Percentiles rank a stretch among this genome's conserved stretches.
Evolutionary conservation across 2,888 invertebrate genomes (phyloP).

Genomic region (Plemyria rubiginata): DNA sequence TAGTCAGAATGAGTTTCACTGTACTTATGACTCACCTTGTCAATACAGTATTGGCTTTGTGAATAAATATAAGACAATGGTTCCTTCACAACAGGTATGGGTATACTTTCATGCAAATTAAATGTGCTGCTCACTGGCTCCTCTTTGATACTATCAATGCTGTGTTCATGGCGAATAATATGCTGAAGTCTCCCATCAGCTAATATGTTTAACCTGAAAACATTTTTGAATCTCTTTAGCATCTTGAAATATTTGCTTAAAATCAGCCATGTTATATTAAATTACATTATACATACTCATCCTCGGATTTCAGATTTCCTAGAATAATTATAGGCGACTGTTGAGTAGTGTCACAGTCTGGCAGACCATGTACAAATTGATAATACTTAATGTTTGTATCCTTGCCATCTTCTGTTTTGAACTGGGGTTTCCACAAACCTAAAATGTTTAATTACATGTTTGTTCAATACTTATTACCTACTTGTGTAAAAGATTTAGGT

Average conservation of each 20-base stretch:
- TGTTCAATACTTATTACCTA: neutral
- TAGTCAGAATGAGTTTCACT: neutral
- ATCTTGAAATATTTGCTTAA: neutral
- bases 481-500: too few species aligned
- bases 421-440: constrained; percentile 86
- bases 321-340: constrained; percentile 88
- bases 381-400: constrained; percentile 81
- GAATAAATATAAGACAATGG: constrained; percentile 88
- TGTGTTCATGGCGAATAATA: constrained; percentile 85
- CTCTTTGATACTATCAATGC: constrained; percentile 74
- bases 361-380: constrained; percentile 86
- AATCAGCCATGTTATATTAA: neutral
- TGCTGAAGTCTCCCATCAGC: constrained; percentile 90
- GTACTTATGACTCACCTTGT: constrained; percentile 84
- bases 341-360: constrained; percentile 89
- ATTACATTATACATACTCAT: constrained; percentile 71
- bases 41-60: constrained; percentile 92
- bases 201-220: constrained; percentile 86
- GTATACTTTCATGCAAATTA: constrained; percentile 65
- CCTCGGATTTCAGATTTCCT: constrained; percentile 77
- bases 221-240: neutral
- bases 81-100: constrained; percentile 78
- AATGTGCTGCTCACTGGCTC: constrained; percentile 60
- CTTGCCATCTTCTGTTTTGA: constrained; percentile 87
- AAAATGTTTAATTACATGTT: constrained; percentile 35